These are phyloP conservation scores for Cryptosula pallasiana DNA, from an alignment of 2,888 invertebrate species.

Conservation along the genomic window DNA sequence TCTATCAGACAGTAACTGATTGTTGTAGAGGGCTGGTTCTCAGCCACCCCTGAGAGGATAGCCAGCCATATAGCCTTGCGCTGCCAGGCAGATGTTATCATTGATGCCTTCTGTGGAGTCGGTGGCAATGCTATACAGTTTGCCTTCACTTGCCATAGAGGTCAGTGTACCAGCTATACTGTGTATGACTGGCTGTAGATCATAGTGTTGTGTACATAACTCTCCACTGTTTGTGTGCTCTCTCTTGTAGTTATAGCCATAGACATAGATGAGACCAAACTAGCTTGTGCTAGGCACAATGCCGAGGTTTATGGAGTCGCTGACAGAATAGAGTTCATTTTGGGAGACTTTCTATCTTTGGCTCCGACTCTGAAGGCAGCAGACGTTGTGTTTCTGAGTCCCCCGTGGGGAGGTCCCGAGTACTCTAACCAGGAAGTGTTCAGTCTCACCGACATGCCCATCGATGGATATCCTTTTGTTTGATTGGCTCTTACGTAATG, in stretches of 20 bases:
- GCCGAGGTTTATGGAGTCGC: constrained; percentile 80
- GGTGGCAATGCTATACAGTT: constrained; percentile 98
- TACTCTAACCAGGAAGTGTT: constrained; percentile 66
- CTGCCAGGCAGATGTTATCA: constrained; percentile 66
- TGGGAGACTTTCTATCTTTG: constrained; percentile 73
- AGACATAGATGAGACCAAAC: constrained; percentile 87
- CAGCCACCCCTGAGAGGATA: constrained; percentile 92
- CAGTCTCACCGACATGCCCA: constrained; percentile 62
- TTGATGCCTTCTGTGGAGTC: constrained; percentile 97
- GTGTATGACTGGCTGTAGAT: too few species aligned
- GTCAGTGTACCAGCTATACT: too few species aligned
- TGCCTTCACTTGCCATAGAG: constrained; percentile 75
- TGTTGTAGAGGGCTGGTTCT: constrained; percentile 94
- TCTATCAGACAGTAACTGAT: constrained; percentile 1
- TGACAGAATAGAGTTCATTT: constrained; percentile 86
- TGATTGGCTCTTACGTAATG: too few species aligned
- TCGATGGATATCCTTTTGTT: constrained; percentile 60
- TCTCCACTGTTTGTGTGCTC: too few species aligned
- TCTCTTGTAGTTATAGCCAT: constrained; percentile 69
- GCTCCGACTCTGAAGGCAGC: constrained; percentile 55
- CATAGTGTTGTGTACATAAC: too few species aligned
- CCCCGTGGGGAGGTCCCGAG: constrained; percentile 96
- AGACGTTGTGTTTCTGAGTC: constrained; percentile 88
- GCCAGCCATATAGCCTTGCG: constrained; percentile 84
- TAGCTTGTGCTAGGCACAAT: constrained; percentile 83